These are phyloP conservation scores for Euura lappo DNA, from an alignment of 1,140 invertebrate genomes.

Conservation along the genomic window DNA sequence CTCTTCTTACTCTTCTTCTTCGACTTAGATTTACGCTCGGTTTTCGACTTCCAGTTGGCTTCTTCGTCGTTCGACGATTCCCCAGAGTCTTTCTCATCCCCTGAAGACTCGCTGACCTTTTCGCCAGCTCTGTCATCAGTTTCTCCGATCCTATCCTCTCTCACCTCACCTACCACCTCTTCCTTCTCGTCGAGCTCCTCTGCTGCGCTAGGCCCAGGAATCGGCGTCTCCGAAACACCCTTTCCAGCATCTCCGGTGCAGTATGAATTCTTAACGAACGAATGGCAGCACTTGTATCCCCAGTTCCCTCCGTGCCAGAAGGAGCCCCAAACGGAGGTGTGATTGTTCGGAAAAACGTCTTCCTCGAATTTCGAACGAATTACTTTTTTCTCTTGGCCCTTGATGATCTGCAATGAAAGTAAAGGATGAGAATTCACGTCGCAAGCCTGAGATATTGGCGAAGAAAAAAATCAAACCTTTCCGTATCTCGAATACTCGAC, in stretches of 20 bases:
- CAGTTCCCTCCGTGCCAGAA: conserved; percentile 91
- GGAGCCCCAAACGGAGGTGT: conserved; percentile 94
- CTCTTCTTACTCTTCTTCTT: conserved; percentile 63
- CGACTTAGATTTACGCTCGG: conserved; percentile 44
- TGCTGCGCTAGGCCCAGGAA: neutral
- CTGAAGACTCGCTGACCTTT: conserved; percentile 21
- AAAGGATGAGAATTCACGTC: no score
- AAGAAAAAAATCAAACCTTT: conserved; percentile 63
- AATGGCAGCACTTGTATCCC: conserved; percentile 97
- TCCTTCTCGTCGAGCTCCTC: conserved; percentile 31
- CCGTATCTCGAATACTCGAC: conserved; percentile 95
- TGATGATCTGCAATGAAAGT: conserved; percentile 61
- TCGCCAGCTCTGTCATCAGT: conserved; percentile 26
- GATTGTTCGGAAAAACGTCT: conserved; percentile 91
- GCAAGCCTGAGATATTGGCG: no score
- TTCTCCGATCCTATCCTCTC: conserved; percentile 15
- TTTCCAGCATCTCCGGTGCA: conserved; percentile 85
- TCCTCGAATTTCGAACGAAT: conserved; percentile 94
- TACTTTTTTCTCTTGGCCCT: conserved; percentile 86
- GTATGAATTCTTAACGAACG: conserved; percentile 89
- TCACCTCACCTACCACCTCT: conserved; percentile 22
- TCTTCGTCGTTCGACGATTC: conserved; percentile 49
- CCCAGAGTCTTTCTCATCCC: conserved; percentile 33
- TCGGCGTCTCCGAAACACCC: conserved; percentile 29
- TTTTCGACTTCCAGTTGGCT: conserved; percentile 36